Percentiles rank a stretch among this genome's conserved stretches.
These are phyloP conservation scores for Danionella dracula DNA, from an alignment of 2,797 vertebrate genomes.

Conservation along the genomic window DNA sequence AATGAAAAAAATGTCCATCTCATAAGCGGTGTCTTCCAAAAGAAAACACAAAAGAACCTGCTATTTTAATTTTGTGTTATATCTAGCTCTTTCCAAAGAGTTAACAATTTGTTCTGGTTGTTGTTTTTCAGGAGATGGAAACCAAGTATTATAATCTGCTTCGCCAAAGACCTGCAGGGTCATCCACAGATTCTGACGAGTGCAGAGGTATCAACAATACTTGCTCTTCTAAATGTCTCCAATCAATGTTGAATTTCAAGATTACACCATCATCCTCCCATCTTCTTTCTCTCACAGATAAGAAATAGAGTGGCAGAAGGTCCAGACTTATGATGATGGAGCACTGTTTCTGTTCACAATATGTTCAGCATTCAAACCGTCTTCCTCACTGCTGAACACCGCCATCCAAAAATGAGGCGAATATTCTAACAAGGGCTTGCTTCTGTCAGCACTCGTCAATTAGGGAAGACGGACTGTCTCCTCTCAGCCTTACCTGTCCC, in stretches of 20 bases:
- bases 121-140: constrained; percentile 65
- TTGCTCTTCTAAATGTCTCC: background rate
- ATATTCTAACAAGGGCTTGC: constrained; percentile 42
- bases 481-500: constrained; percentile 51
- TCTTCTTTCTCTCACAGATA: constrained; percentile 53
- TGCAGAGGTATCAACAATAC: constrained; percentile 75
- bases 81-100: no score
- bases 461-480: constrained; percentile 64
- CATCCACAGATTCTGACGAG: constrained; percentile 73
- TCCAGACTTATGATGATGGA: background rate
- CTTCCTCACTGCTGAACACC: constrained; percentile 66
- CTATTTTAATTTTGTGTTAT: no score
- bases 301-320: constrained; percentile 62
- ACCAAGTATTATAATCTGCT: constrained; percentile 71
- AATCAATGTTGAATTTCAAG: background rate
- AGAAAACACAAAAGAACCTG: no score
- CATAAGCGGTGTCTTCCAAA: no score
- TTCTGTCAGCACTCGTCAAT: constrained; percentile 69
- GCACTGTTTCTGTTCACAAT: constrained; percentile 48
- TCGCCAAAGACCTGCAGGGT: constrained; percentile 82
- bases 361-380: constrained; percentile 55
- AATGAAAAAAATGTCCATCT: no score
- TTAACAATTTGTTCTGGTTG: background rate
- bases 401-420: constrained; percentile 47
- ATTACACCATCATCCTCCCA: background rate